Percentiles rank a stretch among this genome's conserved stretches.
Evolutionary conservation across 2,113 vertebrate species (phyloP).

Genomic region (Physeter macrocephalus): DNA sequence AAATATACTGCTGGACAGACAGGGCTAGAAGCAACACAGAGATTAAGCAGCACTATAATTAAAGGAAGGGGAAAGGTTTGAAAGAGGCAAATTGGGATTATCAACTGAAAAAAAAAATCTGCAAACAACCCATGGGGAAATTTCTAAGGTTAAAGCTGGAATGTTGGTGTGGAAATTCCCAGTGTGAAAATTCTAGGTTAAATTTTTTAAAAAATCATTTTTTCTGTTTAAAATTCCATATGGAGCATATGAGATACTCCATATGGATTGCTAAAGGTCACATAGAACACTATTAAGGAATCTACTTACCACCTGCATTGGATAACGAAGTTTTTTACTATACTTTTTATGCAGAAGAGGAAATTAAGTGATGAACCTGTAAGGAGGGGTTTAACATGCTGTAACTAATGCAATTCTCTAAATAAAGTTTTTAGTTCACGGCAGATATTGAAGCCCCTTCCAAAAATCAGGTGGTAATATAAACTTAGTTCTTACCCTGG

Average conservation of each 20-base stretch:
- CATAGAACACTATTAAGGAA: conserved; percentile 55
- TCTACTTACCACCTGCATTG: conserved; percentile 72
- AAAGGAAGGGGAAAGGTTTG: conserved; percentile 54
- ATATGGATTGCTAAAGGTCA: conserved; percentile 49
- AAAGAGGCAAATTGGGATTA: conserved; percentile 55
- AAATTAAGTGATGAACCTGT: conserved; percentile 68
- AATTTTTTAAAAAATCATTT: conserved; percentile 1
- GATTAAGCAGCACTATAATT: conserved; percentile 78
- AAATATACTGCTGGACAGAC: conserved; percentile 52
- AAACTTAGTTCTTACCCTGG: conserved; percentile 81
- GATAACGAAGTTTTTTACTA: conserved; percentile 74
- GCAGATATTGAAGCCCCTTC: conserved; percentile 59
- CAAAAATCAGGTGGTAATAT: conserved; percentile 43
- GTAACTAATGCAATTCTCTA: conserved; percentile 33
- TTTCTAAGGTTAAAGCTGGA: conserved; percentile 60
- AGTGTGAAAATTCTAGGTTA: conserved; percentile 55
- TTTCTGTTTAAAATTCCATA: conserved; percentile 63
- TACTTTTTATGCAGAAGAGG: conserved; percentile 68
- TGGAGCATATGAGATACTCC: conserved; percentile 64
- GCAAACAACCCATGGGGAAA: conserved; percentile 36
- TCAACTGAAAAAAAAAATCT: conserved; percentile 54
- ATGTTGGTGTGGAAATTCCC: conserved; percentile 75
- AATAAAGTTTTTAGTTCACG: conserved; percentile 26
- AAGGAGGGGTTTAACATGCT: conserved; percentile 69
- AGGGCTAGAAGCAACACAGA: conserved; percentile 71